Percentiles rank a stretch among this genome's conserved stretches.
Evolutionary conservation across 2,113 vertebrate genomes (phyloP).

Genomic region (Phyllopteryx taeniolatus): DNA sequence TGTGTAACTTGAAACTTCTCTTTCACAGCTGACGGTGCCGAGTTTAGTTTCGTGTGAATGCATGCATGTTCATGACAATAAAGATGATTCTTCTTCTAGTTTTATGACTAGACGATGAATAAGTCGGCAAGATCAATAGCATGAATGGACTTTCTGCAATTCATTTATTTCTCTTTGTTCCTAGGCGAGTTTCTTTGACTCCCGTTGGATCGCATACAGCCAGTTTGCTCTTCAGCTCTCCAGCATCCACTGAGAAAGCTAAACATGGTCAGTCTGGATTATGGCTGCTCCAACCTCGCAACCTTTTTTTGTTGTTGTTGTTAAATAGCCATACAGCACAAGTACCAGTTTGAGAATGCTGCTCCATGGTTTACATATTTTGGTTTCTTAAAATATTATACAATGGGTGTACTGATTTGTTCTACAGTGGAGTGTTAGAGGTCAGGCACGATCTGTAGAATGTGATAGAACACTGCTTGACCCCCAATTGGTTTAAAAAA

Average conservation of each 20-base stretch:
- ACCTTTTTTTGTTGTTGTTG: background rate
- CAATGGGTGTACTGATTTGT: too few relatives aligned
- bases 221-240: slow-evolving; percentile 36
- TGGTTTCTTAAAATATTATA: too few relatives aligned
- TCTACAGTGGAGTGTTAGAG: too few relatives aligned
- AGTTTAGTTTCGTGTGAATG: too few relatives aligned
- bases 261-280: slow-evolving; percentile 75
- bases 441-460: too few relatives aligned
- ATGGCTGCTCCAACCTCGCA: too few relatives aligned
- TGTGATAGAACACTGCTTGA: too few relatives aligned
- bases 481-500: too few relatives aligned
- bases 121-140: background rate
- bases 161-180: slow-evolving; percentile 34
- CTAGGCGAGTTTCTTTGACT: slow-evolving; percentile 85
- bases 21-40: background rate
- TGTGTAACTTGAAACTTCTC: slow-evolving; percentile 7
- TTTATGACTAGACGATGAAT: background rate
- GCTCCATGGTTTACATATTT: too few relatives aligned
- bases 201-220: slow-evolving; percentile 68
- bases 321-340: too few relatives aligned
- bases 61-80: too few relatives aligned
- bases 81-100: background rate
- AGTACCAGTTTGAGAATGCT: too few relatives aligned
- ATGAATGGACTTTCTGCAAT: background rate
- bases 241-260: slow-evolving; percentile 72